Evolutionary conservation across 1,140 invertebrate genomes (phyloP), one percentile per base, ranked within the genome.

Genomic region (Cherax destructor): DNA sequence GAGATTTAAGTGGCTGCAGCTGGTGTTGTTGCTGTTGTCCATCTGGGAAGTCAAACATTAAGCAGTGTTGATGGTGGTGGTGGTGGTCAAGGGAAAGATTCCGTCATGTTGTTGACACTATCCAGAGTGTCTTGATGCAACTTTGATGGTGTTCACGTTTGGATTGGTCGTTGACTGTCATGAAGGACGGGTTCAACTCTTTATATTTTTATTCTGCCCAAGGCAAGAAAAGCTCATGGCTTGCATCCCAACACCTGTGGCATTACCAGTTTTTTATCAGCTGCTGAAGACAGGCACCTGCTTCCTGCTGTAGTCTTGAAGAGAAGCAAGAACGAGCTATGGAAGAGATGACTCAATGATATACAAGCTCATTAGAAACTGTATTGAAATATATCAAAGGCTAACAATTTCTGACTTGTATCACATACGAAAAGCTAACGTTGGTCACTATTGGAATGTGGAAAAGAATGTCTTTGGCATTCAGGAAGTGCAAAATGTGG

Each of bases 131-230:
- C 7, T 47, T 83, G 41, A 52, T 56, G 47, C 50, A 11, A 18
- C 77, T 4, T 49, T 3, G 47, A 10, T 49, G 77, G 77, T 79
- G 77, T 18, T 21, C n/a, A n/a, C 16, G 30, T 21, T 78, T 69
- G 74, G 85, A 65, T 47, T 76, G 50, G 16, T 77, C 30, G 52
- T 1, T 76, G 41, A 61, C 65, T 56, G 49, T 83, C 78, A 50
- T 74, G 41, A 81, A 81, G 87, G 87, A 88, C 87, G 87, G 87
- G 87, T 88, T 78, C 50, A 72, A 83, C 52, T 74, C 59, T 85
- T 16, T 85, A 5, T 65, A 1, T 65, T 21, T 65, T 65, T 21
- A 18, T 65, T 59, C 59, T 88, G 85, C 81, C 61, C 9, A 24
- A 56, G 56, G 78, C 74, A 86, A 78, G 50, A 77, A 18, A 81